A percentile compares a stretch with the other conserved stretches of the same genome.
phyloP scores from a whole-genome alignment of 2,113 vertebrate species.

The Oxyruncus cristatus region DNA sequence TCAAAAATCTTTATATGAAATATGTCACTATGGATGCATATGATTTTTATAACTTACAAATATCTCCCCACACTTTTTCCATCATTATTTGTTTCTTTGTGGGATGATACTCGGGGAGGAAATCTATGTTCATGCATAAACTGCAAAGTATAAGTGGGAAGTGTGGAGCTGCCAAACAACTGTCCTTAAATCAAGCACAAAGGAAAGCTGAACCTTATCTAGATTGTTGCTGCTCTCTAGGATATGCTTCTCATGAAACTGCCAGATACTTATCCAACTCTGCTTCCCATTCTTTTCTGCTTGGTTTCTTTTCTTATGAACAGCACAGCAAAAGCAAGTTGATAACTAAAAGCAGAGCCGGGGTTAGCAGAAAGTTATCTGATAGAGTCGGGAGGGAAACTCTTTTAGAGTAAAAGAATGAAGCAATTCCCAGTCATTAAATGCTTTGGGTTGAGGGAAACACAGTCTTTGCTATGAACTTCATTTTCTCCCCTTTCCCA shows the following conservation, averaged over 20 bases:
- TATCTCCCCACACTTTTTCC: background rate
- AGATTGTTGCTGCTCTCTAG: background rate
- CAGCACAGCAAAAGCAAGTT: background rate
- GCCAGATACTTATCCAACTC: background rate
- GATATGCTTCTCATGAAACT: slow-evolving; percentile 1
- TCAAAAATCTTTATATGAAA: slow-evolving; percentile 18
- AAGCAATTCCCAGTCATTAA: background rate
- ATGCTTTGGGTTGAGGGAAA: background rate
- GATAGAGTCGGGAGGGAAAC: background rate
- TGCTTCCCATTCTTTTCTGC: background rate
- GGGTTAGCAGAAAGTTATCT: background rate
- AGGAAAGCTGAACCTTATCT: background rate
- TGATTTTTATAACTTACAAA: background rate
- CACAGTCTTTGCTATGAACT: background rate
- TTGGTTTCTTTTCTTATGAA: background rate
- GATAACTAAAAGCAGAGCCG: background rate
- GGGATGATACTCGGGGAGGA: background rate
- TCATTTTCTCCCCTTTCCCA: background rate
- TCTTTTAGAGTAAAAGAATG: background rate
- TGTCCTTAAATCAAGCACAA: background rate
- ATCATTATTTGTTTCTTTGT: background rate
- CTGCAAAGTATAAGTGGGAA: background rate
- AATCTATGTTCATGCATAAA: background rate
- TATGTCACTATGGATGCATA: background rate
- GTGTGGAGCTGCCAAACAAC: background rate